Conservation (phyloP, 2,888 invertebrate species). For the Aphidius colemani region DNA sequence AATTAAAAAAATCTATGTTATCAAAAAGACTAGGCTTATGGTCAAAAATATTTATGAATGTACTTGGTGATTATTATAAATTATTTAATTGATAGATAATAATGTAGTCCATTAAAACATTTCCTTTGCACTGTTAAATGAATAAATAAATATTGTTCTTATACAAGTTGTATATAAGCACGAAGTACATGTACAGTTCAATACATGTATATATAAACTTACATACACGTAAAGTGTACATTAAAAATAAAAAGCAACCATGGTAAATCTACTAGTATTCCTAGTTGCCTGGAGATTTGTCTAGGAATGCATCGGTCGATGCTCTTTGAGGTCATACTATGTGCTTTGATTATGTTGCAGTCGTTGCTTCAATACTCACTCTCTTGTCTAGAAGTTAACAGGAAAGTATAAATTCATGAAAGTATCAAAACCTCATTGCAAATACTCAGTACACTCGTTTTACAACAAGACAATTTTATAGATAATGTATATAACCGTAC, state of each 20-base stretch:
- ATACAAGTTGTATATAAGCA: not conserved
- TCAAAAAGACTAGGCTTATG: conserved; percentile 58
- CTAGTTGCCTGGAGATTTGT: not conserved
- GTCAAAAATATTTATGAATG: conserved; percentile 57
- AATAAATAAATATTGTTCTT: no score
- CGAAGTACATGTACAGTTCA: not conserved
- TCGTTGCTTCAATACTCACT: conserved; percentile 52
- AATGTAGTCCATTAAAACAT: not conserved
- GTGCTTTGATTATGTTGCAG: conserved; percentile 37
- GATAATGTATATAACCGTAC: no score
- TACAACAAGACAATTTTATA: no score
- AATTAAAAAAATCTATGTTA: conserved; percentile 51
- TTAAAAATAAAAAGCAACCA: not conserved
- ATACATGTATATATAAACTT: not conserved
- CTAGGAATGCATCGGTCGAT: conserved; percentile 7
- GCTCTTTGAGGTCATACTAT: conserved; percentile 5
- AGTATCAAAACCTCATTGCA: not conserved
- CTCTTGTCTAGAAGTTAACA: conserved; percentile 44
- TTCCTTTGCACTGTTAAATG: not conserved
- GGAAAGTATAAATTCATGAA: conserved; percentile 38
- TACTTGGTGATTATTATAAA: conserved; percentile 40
- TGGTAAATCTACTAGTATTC: not conserved
- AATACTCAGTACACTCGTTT: no score
- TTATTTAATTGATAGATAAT: conserved; percentile 36
- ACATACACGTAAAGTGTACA: no score